phyloP scores from a whole-genome alignment of 1,140 invertebrate genomes.

The Ephestia elutella region DNA sequence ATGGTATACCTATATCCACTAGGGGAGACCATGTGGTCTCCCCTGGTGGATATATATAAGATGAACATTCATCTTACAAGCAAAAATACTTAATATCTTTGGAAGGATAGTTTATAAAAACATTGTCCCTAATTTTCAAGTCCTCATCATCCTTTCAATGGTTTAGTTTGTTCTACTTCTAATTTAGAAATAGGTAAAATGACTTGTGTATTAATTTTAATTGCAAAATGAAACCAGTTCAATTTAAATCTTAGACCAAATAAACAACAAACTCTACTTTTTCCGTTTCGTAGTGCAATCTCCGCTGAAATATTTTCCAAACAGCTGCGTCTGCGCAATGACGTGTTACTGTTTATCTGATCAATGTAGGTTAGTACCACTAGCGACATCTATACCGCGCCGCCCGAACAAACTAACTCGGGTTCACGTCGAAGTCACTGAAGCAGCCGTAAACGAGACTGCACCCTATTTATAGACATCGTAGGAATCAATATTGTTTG shows the following conservation, averaged over 20 bases:
- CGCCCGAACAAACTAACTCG: slow-evolving; percentile 32
- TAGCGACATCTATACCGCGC: slow-evolving; percentile 40
- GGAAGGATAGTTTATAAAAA: no score
- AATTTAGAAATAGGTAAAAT: no score
- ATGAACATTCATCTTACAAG: no score
- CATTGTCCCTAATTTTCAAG: no score
- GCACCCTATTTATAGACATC: slow-evolving; percentile 3
- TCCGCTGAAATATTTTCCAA: slow-evolving; percentile 33
- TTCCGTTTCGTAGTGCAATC: background rate
- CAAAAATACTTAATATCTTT: no score
- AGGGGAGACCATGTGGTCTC: no score
- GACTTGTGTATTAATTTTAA: slow-evolving; percentile 6
- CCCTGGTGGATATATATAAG: no score
- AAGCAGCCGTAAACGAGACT: background rate
- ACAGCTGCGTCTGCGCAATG: slow-evolving; percentile 30
- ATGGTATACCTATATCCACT: no score
- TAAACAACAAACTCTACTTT: background rate
- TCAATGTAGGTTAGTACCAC: slow-evolving; percentile 42
- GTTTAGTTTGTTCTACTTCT: no score
- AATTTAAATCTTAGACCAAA: background rate
- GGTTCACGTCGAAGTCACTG: slow-evolving; percentile 13
- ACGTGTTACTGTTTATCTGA: slow-evolving; percentile 29
- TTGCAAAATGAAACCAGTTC: background rate
- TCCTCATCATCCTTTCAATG: no score
- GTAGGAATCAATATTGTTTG: slow-evolving; percentile 6